Evolutionary conservation across 2,888 invertebrate genomes (phyloP).

Genomic region (Pomacea canaliculata): DNA sequence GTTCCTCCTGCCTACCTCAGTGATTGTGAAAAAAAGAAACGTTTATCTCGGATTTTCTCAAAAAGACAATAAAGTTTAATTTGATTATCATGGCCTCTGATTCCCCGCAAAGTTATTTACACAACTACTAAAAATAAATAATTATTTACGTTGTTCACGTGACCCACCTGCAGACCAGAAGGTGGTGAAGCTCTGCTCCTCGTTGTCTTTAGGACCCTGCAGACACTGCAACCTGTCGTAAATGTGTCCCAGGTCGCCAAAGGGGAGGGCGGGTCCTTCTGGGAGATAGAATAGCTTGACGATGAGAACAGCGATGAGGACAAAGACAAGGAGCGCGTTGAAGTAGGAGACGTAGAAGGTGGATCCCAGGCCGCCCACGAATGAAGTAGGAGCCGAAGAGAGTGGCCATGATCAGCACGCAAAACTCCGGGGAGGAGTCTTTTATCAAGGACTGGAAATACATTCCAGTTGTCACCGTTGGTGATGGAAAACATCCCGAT

Average conservation of each 20-base stretch:
- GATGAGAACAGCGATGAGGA: slow-evolving; percentile 45
- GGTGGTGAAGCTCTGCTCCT: slow-evolving; percentile 46
- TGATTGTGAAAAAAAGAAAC: no score
- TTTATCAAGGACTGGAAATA: slow-evolving; percentile 44
- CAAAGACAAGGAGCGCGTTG: slow-evolving; percentile 54
- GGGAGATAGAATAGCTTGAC: slow-evolving; percentile 32
- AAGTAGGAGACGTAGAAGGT: slow-evolving; percentile 65
- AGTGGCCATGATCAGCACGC: slow-evolving; percentile 54
- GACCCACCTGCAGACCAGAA: slow-evolving; percentile 42
- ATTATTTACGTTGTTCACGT: no score
- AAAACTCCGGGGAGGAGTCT: slow-evolving; percentile 55
- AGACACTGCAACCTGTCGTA: slow-evolving; percentile 43
- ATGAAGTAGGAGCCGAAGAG: slow-evolving; percentile 57
- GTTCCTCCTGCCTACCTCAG: not conserved
- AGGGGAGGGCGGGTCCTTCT: not conserved
- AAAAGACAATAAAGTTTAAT: no score
- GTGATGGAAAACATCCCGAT: not conserved
- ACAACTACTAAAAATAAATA: no score
- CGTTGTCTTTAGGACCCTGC: slow-evolving; percentile 45
- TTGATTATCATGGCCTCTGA: no score
- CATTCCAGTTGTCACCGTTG: not conserved
- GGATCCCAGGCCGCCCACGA: slow-evolving; percentile 57
- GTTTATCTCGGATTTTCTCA: no score
- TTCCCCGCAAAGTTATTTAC: no score
- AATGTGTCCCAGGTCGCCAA: slow-evolving; percentile 31